Evolutionary conservation across 2,113 vertebrate species (phyloP).

Genomic region (Eulemur rufifrons): DNA sequence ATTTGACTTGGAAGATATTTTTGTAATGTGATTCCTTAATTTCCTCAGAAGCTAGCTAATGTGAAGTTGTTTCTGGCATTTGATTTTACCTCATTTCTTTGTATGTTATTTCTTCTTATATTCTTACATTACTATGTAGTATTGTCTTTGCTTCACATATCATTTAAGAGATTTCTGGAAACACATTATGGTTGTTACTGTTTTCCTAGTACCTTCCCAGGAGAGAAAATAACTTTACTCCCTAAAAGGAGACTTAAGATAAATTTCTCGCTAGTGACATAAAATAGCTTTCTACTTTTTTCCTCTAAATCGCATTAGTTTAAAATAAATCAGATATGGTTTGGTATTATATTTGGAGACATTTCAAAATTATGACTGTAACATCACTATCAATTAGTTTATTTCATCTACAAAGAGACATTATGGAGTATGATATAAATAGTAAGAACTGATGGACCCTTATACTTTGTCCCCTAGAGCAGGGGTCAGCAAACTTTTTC

Average conservation of each 20-base stretch:
- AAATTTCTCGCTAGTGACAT: constrained; percentile 58
- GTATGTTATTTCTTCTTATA: constrained; percentile 27
- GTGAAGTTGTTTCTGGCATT: not conserved
- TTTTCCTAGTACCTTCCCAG: constrained; percentile 38
- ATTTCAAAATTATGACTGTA: constrained; percentile 28
- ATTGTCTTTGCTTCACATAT: constrained; percentile 27
- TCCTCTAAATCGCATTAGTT: constrained; percentile 11
- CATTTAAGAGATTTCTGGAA: constrained; percentile 57
- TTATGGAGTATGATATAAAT: not conserved
- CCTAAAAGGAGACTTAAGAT: constrained; percentile 40
- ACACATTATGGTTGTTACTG: constrained; percentile 8
- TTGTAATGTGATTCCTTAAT: constrained; percentile 3
- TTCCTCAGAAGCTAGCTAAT: constrained; percentile 42
- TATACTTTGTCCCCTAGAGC: constrained; percentile 7
- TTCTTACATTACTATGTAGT: not conserved
- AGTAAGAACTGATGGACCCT: not conserved
- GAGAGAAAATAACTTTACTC: constrained; percentile 46
- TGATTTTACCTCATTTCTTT: constrained; percentile 1
- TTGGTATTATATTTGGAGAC: constrained; percentile 5
- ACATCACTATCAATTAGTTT: constrained; percentile 4
- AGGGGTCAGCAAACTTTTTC: constrained; percentile 1
- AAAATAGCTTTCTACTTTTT: constrained; percentile 38
- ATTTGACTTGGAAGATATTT: constrained; percentile 9
- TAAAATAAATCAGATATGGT: constrained; percentile 52
- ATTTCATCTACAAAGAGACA: not conserved